A percentile compares a stretch with the other conserved stretches of the same genome.
phyloP scores from a whole-genome alignment of 2,797 vertebrate genomes.

The Acipenser ruthenus region DNA sequence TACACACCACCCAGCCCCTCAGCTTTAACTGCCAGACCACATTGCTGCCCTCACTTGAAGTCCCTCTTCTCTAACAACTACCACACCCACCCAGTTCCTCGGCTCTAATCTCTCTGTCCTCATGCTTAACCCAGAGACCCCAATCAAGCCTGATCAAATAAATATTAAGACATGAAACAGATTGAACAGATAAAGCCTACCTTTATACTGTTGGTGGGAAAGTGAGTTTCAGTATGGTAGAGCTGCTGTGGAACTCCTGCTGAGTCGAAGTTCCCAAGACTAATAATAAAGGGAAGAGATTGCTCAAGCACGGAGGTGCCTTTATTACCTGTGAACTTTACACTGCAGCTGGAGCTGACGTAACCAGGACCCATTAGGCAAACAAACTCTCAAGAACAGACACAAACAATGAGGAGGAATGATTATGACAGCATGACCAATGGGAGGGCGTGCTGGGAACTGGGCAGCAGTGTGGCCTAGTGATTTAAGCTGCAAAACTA shows the following conservation, averaged over 20 bases:
- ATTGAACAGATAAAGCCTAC: not conserved
- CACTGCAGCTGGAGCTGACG: not conserved
- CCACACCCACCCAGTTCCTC: too few relatives aligned
- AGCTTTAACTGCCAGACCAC: too few relatives aligned
- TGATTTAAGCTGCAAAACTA: too few relatives aligned
- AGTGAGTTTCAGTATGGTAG: not conserved
- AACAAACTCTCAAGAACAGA: not conserved
- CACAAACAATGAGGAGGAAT: not conserved
- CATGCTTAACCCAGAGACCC: too few relatives aligned
- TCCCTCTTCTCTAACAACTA: too few relatives aligned
- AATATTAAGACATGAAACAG: too few relatives aligned
- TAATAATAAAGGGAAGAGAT: not conserved
- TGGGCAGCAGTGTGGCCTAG: not conserved
- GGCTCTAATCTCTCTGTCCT: too few relatives aligned
- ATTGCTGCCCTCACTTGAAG: too few relatives aligned
- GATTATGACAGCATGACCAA: too few relatives aligned
- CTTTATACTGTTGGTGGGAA: not conserved
- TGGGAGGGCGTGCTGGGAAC: not conserved
- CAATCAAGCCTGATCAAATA: too few relatives aligned
- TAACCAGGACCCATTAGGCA: not conserved
- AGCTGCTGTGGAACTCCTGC: not conserved
- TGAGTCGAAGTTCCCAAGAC: not conserved
- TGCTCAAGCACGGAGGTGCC: not conserved
- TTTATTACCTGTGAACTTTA: conserved; percentile 6
- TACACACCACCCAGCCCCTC: too few relatives aligned